phyloP scores from a whole-genome alignment of 2,113 vertebrate genomes.

The Labrus mixtus region DNA sequence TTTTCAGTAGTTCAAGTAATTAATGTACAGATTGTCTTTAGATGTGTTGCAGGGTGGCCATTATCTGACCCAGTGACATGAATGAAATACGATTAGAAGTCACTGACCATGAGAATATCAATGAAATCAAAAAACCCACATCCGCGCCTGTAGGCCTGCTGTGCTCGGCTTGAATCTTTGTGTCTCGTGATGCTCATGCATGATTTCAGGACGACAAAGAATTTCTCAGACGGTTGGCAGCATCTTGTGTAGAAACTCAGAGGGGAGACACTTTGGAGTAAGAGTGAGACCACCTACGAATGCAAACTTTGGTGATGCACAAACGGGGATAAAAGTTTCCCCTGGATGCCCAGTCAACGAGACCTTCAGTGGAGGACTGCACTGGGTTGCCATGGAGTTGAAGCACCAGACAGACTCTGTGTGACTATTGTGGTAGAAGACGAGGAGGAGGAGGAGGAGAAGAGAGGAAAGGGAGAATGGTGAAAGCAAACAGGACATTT shows the following conservation, averaged over 20 bases:
- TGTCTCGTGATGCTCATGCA: neutral
- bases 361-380: slow-evolving; percentile 24
- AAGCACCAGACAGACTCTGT: slow-evolving; percentile 54
- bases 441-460: slow-evolving; percentile 16
- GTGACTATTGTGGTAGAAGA: slow-evolving; percentile 57
- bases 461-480: slow-evolving; percentile 22
- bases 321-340: slow-evolving; percentile 24
- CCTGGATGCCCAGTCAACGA: slow-evolving; percentile 21
- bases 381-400: slow-evolving; percentile 72
- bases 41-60: neutral
- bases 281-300: slow-evolving; percentile 48
- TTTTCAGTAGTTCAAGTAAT: neutral
- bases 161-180: neutral
- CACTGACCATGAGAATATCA: slow-evolving; percentile 21
- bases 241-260: slow-evolving; percentile 20
- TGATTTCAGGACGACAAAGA: neutral
- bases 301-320: slow-evolving; percentile 14
- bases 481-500: slow-evolving; percentile 37
- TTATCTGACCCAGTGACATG: slow-evolving; percentile 13
- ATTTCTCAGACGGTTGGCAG: neutral
- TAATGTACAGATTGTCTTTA: neutral
- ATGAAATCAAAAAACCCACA: slow-evolving; percentile 28
- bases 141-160: neutral
- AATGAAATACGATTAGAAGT: slow-evolving; percentile 1
- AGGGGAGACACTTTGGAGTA: slow-evolving; percentile 17